Percentiles rank a stretch among this genome's conserved stretches.
Conservation (phyloP, 30 jellyfish, hydroid and myxozoan species). For the Nemopilema nomurai region DNA sequence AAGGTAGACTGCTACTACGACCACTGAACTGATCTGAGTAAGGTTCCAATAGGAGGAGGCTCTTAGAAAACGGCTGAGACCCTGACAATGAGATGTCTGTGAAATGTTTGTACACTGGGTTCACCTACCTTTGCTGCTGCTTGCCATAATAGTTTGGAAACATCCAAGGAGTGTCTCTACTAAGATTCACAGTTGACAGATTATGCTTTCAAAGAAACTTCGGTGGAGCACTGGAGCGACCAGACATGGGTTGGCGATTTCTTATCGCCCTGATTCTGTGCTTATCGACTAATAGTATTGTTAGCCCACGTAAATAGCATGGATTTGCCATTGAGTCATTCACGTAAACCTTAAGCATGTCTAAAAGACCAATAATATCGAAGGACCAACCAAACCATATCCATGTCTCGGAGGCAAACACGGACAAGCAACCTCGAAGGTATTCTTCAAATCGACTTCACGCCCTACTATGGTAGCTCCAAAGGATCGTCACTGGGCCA, state of each 20-base stretch:
- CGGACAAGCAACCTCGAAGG: too few relatives aligned
- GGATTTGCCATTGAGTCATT: neutral
- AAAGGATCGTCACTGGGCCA: too few relatives aligned
- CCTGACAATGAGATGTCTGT: neutral
- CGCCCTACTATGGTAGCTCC: too few relatives aligned
- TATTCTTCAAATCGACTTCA: too few relatives aligned
- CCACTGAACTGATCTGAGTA: neutral
- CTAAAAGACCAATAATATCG: neutral
- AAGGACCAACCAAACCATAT: neutral
- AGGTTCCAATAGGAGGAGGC: too few relatives aligned
- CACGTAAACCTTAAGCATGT: neutral
- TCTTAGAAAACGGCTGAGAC: too few relatives aligned
- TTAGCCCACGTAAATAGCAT: neutral
- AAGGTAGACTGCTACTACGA: neutral
- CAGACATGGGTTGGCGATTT: neutral
- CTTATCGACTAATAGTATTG: neutral
- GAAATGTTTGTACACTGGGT: neutral
- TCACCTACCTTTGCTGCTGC: neutral
- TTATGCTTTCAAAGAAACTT: neutral
- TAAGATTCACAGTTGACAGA: neutral
- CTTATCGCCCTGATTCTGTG: neutral
- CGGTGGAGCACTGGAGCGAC: neutral
- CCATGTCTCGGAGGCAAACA: too few relatives aligned
- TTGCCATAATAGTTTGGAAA: neutral
- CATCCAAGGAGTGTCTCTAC: neutral